phyloP scores from a whole-genome alignment of 64 coral and sea anemone genomes.

The Dendronephthya gigantea region DNA sequence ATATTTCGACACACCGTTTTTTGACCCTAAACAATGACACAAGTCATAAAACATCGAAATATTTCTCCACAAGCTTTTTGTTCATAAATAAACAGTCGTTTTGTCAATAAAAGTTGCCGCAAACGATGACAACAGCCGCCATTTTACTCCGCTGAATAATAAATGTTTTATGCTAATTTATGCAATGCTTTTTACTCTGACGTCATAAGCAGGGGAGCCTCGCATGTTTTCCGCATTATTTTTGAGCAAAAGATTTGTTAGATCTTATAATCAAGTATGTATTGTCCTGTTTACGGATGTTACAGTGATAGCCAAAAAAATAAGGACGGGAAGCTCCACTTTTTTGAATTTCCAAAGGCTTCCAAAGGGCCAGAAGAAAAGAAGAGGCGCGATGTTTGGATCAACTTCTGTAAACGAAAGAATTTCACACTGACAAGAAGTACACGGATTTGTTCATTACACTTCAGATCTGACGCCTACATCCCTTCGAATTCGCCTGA shows the following conservation, averaged over 20 bases:
- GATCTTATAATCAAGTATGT: background rate
- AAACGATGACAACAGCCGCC: no score
- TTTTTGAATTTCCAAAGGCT: slow-evolving; percentile 3
- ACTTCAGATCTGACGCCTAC: background rate
- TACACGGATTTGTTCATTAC: background rate
- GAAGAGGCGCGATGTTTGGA: background rate
- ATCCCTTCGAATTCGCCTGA: background rate
- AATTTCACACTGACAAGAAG: background rate
- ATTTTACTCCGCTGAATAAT: background rate
- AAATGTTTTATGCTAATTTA: slow-evolving; percentile 6
- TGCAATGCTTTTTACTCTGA: background rate
- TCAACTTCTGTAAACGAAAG: background rate
- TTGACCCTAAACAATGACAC: no score
- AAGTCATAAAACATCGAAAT: no score
- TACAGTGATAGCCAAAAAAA: background rate
- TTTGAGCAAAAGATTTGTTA: background rate
- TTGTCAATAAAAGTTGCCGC: no score
- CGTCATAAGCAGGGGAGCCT: background rate
- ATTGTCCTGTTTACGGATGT: background rate
- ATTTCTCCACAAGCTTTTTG: no score
- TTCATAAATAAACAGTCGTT: no score
- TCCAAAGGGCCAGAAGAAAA: background rate
- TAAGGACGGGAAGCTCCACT: background rate
- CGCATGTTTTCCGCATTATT: background rate
- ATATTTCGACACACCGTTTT: no score